Conservation (phyloP, 2,888 invertebrate species). For the Lacanobia oleracea region DNA sequence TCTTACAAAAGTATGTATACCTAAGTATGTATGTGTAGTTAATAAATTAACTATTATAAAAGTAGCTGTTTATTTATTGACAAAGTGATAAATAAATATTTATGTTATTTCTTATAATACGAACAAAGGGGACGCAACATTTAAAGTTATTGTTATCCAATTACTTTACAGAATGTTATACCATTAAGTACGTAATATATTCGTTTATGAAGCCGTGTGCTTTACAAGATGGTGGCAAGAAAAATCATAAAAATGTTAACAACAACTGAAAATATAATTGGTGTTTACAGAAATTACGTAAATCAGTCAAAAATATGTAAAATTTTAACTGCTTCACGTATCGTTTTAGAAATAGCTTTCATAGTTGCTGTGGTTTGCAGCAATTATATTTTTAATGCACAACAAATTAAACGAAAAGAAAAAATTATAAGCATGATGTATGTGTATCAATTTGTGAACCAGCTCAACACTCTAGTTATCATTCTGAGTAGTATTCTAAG, state of each 20-base stretch:
- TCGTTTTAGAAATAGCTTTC: not conserved
- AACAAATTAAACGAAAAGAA: not conserved
- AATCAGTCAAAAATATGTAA: not conserved
- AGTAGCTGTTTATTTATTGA: too few relatives aligned
- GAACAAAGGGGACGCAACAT: too few relatives aligned
- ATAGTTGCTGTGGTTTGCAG: not conserved
- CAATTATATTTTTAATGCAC: not conserved
- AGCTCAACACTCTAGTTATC: not conserved
- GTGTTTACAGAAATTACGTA: not conserved
- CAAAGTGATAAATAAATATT: too few relatives aligned
- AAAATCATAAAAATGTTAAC: not conserved
- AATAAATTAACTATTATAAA: too few relatives aligned
- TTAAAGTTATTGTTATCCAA: not conserved
- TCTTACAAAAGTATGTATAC: too few relatives aligned
- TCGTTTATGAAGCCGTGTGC: not conserved
- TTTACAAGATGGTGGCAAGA: not conserved
- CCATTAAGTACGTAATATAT: not conserved
- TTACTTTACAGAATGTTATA: not conserved
- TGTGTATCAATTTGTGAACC: not conserved
- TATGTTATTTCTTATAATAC: too few relatives aligned
- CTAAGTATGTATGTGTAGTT: too few relatives aligned
- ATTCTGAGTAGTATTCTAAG: not conserved
- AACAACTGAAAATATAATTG: not conserved
- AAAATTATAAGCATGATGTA: not conserved
- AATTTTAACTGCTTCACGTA: not conserved